Evolutionary conservation across 2,888 invertebrate species (phyloP), one percentile per base, ranked within the genome.

Genomic region (Horisme vitalbata): DNA sequence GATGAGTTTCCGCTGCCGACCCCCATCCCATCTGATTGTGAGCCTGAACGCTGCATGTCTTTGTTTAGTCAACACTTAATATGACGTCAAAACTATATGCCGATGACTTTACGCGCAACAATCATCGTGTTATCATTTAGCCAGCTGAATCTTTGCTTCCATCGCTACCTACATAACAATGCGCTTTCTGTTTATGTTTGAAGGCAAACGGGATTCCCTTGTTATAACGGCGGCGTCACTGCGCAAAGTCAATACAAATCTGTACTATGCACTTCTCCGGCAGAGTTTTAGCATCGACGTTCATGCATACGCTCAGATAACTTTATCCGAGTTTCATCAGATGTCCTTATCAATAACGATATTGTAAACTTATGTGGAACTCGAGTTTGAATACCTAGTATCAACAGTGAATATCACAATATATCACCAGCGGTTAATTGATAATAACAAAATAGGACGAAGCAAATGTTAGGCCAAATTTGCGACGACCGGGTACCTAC

Each of bases 1-100:
- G 73, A 63, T 35, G 59, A 64, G 53, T 74, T 73, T 36, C 74
- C 77, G 50, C 55, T 73, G 46, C 75, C 77, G 63, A 63, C 81
- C 60, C 77, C 88, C 69, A 91, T 83, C 78, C 91, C 80, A 52
- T 91, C 90, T 43, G 91, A 83, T 70, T 92, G 91, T 41, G 92
- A 92, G 61, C 87, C 92, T 54, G 92, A 92, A 59, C 91, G 85
- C 67, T 88, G 87, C 88, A 89, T 88, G 50, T 45, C 61, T 61
- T 43, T 50, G 51, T 49, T 60, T 18, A 26, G 20, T n/a, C 23
- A 11, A 10, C 18, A 21, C n/a, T 5, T 9, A 18, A 20, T n/a
- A n/a, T 15, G 18, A 14, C 34, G 14, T 10, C 23, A n/a, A 24
- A 34, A 38, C 21, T 28, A 34, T 12, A 32, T 14, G 7, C 8